phyloP scores from a whole-genome alignment of 1,140 invertebrate genomes.

The Mya arenaria region DNA sequence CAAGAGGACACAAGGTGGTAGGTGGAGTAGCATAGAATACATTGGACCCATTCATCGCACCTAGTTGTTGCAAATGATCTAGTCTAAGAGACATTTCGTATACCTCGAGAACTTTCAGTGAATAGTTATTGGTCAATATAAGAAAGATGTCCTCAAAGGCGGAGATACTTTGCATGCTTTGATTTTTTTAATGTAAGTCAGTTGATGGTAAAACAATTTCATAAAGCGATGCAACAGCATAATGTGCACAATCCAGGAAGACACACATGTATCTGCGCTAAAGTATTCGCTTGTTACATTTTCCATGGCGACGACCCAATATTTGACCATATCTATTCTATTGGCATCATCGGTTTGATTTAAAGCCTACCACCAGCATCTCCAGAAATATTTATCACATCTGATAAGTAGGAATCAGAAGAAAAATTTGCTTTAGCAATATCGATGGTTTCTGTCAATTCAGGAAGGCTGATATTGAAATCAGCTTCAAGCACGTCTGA shows the following conservation, averaged over 20 bases:
- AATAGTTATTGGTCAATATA: not conserved
- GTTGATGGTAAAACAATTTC: conserved; percentile 4
- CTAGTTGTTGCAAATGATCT: not conserved
- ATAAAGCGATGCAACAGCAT: conserved; percentile 1
- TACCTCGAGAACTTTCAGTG: not conserved
- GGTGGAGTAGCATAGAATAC: conserved; percentile 27
- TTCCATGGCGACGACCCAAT: conserved; percentile 21
- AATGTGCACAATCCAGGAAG: conserved; percentile 27
- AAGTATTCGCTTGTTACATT: conserved; percentile 9
- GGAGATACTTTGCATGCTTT: not conserved
- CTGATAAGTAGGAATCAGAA: conserved; percentile 2
- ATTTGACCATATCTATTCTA: not conserved
- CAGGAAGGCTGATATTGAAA: conserved; percentile 10
- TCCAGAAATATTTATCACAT: not conserved
- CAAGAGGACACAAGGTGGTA: not conserved
- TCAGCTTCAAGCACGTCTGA: not conserved
- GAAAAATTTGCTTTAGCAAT: not conserved
- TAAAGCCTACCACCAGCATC: not conserved
- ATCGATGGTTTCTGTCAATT: not conserved
- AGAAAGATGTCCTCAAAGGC: conserved; percentile 8
- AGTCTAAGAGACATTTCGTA: not conserved
- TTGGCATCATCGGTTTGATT: not conserved
- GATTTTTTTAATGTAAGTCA: not conserved
- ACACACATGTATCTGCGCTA: not conserved
- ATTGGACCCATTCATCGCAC: not conserved